A percentile compares a stretch with the other conserved stretches of the same genome.
Conservation (phyloP, 2,113 vertebrate species). For the Etheostoma spectabile region DNA sequence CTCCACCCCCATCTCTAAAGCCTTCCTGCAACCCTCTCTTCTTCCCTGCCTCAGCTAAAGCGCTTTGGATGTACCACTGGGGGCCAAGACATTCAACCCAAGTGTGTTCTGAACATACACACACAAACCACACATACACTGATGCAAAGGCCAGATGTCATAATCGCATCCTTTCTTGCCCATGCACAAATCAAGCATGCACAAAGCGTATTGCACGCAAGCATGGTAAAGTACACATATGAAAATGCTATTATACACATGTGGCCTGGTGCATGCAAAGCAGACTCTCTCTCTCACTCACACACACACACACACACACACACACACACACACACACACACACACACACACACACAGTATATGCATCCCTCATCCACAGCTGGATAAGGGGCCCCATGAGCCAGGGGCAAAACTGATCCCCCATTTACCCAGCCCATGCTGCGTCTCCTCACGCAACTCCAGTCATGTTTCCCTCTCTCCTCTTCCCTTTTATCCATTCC, state of each 20-base stretch:
- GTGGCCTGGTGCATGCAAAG: conserved; percentile 23
- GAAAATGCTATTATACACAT: background rate
- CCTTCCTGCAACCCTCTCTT: conserved; percentile 48
- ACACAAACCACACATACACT: background rate
- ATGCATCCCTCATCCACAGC: conserved; percentile 62
- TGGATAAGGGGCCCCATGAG: conserved; percentile 62
- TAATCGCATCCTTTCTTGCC: conserved; percentile 24
- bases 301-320: conserved; percentile 40
- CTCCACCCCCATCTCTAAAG: conserved; percentile 52
- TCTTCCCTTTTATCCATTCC: conserved; percentile 41
- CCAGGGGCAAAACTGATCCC: conserved; percentile 65
- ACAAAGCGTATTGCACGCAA: conserved; percentile 16
- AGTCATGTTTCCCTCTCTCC: conserved; percentile 39
- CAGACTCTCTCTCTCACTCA: conserved; percentile 4
- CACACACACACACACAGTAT: conserved; percentile 8
- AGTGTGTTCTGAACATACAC: conserved; percentile 36
- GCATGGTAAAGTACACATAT: conserved; percentile 1
- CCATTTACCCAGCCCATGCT: conserved; percentile 49
- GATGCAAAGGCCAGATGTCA: conserved; percentile 28
- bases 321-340: conserved; percentile 38
- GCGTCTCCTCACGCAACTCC: conserved; percentile 49
- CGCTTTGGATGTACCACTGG: conserved; percentile 68
- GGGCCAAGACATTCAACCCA: conserved; percentile 53
- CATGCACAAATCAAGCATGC: conserved; percentile 39
- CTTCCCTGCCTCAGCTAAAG: conserved; percentile 63